Base-by-base conservation (phyloP, 2,113 vertebrate species). In the Cardinalis cardinalis region DNA sequence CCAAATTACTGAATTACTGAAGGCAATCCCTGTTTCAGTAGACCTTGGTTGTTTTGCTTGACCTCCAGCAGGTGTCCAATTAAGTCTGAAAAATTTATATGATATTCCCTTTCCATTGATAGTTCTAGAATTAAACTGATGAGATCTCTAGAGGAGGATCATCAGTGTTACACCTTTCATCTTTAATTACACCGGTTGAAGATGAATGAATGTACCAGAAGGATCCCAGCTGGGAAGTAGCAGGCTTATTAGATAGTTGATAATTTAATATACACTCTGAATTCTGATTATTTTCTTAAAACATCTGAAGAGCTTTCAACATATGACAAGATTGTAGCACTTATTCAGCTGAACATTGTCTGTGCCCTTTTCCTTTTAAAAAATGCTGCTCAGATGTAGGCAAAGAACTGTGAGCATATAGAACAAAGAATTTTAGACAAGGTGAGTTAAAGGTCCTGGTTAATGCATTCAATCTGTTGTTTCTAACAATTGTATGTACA, bases 1-100 rank as follows among this genome's bases (percentile, higher is more conserved):
- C 84, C 88, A 96, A 95, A 95, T 95, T 60, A 32, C 7, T 31
- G 60, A 89, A 89, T 74, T 96, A 95, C 74, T 87, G 88, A 92
- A 94, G 73, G 84, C 66, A 92, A 83, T 76, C 74, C 63, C 41
- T 84, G 65, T 95, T 95, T 94, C 53, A 87, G 84, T 71, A 95
- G 93, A 96, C 87, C 75, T 88, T 95, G 91, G 93, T 96, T 95
- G 95, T 94, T 96, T 96, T 63, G 17, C 93, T 92, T 92, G 96
- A 97, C 94, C 84, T 96, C 95, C 96, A 97, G 96, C 97, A 98
- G 97, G 96, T 98, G 96, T 97, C 94, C 96, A 97, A 98, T 98
- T 98, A 98, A 97, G 89, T 95, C 94, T 95, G 95, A 95, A 96
- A 96, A 93, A 96, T 97, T 96, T 96, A 85, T 93, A 93, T 85